Evolutionary conservation across 2,797 vertebrate species (phyloP).

Genomic region (Limosa lapponica): DNA sequence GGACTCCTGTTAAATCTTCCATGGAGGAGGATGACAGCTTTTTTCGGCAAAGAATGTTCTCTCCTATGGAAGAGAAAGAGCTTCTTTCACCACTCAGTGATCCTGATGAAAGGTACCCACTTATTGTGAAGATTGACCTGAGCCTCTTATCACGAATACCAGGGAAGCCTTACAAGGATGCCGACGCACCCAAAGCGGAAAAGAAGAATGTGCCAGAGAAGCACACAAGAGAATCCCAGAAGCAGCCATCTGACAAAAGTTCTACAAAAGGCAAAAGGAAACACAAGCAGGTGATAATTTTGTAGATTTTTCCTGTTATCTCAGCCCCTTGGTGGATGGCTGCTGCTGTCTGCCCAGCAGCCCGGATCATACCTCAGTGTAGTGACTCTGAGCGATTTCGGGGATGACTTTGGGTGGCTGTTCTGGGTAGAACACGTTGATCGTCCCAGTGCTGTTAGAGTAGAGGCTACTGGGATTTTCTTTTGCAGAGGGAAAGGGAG

Average conservation of each 20-base stretch:
- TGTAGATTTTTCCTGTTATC: not conserved
- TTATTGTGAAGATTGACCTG: conserved; percentile 97
- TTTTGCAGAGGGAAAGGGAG: not conserved
- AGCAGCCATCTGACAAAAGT: conserved; percentile 87
- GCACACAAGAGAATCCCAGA: conserved; percentile 88
- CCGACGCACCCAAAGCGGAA: conserved; percentile 87
- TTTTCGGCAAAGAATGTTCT: conserved; percentile 88
- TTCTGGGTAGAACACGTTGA: not conserved
- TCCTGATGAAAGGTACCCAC: conserved; percentile 90
- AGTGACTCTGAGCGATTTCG: not conserved
- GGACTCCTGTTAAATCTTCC: conserved; percentile 89
- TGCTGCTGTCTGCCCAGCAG: not conserved
- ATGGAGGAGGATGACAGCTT: conserved; percentile 85
- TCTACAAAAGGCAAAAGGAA: conserved; percentile 94
- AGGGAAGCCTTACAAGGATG: conserved; percentile 92
- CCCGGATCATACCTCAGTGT: accelerated
- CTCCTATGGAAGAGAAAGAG: conserved; percentile 96
- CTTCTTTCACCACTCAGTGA: conserved; percentile 96
- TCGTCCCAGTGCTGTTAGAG: not conserved
- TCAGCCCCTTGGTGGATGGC: not conserved
- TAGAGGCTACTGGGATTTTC: not conserved
- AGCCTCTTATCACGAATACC: conserved; percentile 92
- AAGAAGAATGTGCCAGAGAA: conserved; percentile 87
- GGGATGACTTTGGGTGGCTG: not conserved
- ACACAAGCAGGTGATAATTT: conserved; percentile 85